Conservation (phyloP, 1,140 invertebrate genomes). For the Drosophila arawakana region DNA sequence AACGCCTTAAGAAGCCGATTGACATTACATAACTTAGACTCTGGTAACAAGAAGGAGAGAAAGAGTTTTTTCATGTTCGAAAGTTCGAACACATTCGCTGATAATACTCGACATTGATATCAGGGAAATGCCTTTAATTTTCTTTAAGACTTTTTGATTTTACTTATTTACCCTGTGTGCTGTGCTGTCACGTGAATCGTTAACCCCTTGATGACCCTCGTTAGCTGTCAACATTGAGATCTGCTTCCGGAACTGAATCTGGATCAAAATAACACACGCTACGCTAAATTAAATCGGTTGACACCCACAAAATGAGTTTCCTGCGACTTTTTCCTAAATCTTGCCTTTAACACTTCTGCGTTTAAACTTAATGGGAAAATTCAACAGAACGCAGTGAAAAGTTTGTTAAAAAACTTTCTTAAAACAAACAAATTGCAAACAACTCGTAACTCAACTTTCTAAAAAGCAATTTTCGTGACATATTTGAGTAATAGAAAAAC, state of each 20-base stretch:
- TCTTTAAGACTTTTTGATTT: constrained; percentile 15
- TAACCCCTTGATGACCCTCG: constrained; percentile 52
- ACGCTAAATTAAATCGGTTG: constrained; percentile 35
- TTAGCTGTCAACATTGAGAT: constrained; percentile 10
- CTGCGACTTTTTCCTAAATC: neutral
- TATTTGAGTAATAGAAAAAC: constrained; percentile 3
- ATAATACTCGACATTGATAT: constrained; percentile 11
- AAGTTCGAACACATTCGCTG: constrained; percentile 12
- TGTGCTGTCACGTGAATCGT: constrained; percentile 13
- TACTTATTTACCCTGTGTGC: neutral
- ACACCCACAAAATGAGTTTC: constrained; percentile 16
- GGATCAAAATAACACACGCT: constrained; percentile 19
- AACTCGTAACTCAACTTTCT: constrained; percentile 5
- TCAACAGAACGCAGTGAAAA: constrained; percentile 3
- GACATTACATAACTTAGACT: constrained; percentile 22
- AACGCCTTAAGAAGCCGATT: constrained; percentile 25
- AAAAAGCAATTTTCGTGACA: constrained; percentile 30
- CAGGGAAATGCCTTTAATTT: constrained; percentile 4
- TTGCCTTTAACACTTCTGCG: neutral
- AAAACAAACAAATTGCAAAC: constrained; percentile 28
- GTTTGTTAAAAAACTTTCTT: constrained; percentile 6
- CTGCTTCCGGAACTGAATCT: too few species aligned
- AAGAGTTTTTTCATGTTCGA: constrained; percentile 20
- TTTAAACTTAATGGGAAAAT: constrained; percentile 9
- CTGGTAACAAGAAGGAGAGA: neutral